Evolutionary conservation across 2,113 vertebrate genomes (phyloP), one percentile per base, ranked within the genome.

Genomic region (Cyanocitta stelleri): DNA sequence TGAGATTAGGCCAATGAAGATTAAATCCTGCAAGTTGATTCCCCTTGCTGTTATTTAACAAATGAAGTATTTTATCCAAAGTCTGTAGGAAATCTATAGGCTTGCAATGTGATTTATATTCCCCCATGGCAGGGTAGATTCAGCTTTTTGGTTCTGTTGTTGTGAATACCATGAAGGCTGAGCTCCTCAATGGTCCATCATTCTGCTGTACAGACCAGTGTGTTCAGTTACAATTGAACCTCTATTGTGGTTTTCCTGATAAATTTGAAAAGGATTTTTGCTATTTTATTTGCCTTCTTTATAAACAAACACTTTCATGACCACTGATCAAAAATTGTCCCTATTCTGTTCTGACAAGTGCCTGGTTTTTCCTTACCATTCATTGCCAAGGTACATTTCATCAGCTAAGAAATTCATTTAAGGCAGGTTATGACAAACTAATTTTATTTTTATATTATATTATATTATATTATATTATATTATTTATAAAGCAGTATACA

Each of bases 151-250:
- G 13, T 43, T 68, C 48, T 55, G 10, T 67, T 39, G 3, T 41
- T 78, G 20, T 49, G 59, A 66, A 33, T 3, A 61, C 33, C 13
- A 2, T 11, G 13, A 41, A 51, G 33, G 33, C 58, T 69, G 49
- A 58, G 30, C 14, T 39, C 37, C 37, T 44, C 3, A 1, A 1
- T 48, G 17, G 11, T 26, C 39, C 9, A 0, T 58, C 30, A 49
- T 27, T 76, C 67, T 89, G 49, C 27, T 24, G 15, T 75, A 49
- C 18, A 67, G n/a, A 24, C 22, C 20, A 4, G 3, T 27, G 30
- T 33, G 30, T 51, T 86, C 73, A 13, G 3, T 16, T 46, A 76
- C 61, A 64, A 7, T 24, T 27, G 14, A 44, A 37, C 18, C n/a
- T 58, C 61, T 77, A 23, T 23, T 41, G 43, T 66, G 16, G 3